Evolutionary conservation across 2,888 invertebrate genomes (phyloP).

Genomic region (Trichogramma dendrolimi): DNA sequence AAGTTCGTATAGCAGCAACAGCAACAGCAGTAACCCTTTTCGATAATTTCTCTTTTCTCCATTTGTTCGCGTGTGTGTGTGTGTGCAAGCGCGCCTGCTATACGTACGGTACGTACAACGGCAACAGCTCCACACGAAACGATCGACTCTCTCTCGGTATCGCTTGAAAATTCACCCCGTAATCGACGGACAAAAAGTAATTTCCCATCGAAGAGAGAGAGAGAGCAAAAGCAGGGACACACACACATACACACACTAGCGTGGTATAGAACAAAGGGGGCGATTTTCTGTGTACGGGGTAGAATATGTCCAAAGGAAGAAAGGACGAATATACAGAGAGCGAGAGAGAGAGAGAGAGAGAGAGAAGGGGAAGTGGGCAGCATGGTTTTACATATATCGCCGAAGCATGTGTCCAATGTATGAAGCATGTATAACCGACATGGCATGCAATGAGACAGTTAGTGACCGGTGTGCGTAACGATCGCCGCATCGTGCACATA

Average conservation of each 20-base stretch:
- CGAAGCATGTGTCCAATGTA: too few species aligned
- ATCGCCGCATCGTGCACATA: slow-evolving; percentile 27
- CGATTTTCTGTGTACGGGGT: too few species aligned
- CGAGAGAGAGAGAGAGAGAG: slow-evolving; percentile 11
- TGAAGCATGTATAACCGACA: too few species aligned
- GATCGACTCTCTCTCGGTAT: slow-evolving; percentile 38
- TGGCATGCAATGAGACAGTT: slow-evolving; percentile 36
- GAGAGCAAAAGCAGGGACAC: neutral
- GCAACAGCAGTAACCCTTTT: slow-evolving; percentile 16
- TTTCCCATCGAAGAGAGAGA: slow-evolving; percentile 45
- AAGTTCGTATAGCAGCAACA: too few species aligned
- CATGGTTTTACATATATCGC: neutral
- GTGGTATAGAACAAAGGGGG: too few species aligned
- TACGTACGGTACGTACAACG: too few species aligned
- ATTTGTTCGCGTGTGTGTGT: too few species aligned
- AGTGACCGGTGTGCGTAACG: slow-evolving; percentile 52
- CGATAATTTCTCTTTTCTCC: slow-evolving; percentile 21
- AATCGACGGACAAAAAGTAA: slow-evolving; percentile 52
- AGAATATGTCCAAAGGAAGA: too few species aligned
- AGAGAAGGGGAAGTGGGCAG: slow-evolving; percentile 33
- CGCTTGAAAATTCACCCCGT: slow-evolving; percentile 48
- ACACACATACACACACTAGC: too few species aligned
- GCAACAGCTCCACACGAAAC: slow-evolving; percentile 39
- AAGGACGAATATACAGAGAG: neutral
- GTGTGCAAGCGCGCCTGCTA: too few species aligned